Evolutionary conservation across 2,888 invertebrate genomes (phyloP).

Genomic region (Taphrorychus bicolor): DNA sequence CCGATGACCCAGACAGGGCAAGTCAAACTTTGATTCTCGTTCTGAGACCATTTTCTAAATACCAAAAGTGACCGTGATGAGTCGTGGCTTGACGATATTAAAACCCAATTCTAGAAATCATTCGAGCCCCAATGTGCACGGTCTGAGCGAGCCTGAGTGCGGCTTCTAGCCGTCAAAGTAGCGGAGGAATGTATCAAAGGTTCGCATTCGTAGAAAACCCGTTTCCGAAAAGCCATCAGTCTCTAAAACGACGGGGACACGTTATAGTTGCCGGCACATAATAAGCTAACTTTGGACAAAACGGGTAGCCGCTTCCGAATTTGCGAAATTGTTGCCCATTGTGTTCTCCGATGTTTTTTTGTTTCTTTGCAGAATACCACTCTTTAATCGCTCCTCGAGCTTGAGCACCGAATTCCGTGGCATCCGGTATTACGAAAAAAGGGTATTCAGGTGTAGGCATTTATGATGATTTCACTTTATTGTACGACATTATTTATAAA

Average conservation of each 20-base stretch:
- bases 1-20: too few species aligned
- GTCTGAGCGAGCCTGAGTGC: too few species aligned
- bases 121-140: neutral
- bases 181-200: slow-evolving; percentile 29
- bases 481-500: too few species aligned
- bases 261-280: slow-evolving; percentile 27
- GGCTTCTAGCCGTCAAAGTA: slow-evolving; percentile 13
- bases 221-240: slow-evolving; percentile 39
- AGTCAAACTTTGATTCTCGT: too few species aligned
- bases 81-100: too few species aligned
- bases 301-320: slow-evolving; percentile 39
- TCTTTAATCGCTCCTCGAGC: slow-evolving; percentile 3
- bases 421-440: too few species aligned
- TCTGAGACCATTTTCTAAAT: too few species aligned
- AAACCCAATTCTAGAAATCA: neutral
- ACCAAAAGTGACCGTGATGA: too few species aligned
- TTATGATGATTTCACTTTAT: too few species aligned
- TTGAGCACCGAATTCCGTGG: too few species aligned
- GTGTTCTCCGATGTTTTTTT: slow-evolving; percentile 12
- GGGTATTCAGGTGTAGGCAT: too few species aligned
- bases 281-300: slow-evolving; percentile 12
- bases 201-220: slow-evolving; percentile 23
- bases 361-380: neutral
- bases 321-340: slow-evolving; percentile 34
- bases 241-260: slow-evolving; percentile 28